These are phyloP conservation scores for Microctenopoma stevenorrisi DNA, from an alignment of 2,797 vertebrate species.

Conservation along the genomic window DNA sequence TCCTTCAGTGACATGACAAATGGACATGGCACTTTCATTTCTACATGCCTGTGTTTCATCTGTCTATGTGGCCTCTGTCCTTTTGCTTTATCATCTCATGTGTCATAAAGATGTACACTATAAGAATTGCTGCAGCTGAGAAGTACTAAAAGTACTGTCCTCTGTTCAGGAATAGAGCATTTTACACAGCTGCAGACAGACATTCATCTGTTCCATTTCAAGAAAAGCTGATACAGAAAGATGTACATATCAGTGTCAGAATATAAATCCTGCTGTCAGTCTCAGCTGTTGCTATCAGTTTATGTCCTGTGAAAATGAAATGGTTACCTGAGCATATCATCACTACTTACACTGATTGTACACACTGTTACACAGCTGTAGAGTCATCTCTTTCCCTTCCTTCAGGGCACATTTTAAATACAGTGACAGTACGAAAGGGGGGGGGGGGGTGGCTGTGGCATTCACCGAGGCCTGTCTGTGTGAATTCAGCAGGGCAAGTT, in stretches of 20 bases:
- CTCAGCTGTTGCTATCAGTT: constrained; percentile 80
- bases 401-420: constrained; percentile 49
- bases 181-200: constrained; percentile 69
- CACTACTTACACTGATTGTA: constrained; percentile 59
- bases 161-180: constrained; percentile 39
- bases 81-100: constrained; percentile 38
- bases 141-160: constrained; percentile 25
- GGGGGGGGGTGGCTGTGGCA: constrained; percentile 1
- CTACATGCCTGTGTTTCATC: constrained; percentile 34
- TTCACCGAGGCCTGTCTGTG: constrained; percentile 33
- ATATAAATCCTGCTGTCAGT: constrained; percentile 74
- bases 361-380: constrained; percentile 58
- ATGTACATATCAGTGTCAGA: constrained; percentile 75
- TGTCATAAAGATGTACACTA: constrained; percentile 36
- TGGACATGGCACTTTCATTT: constrained; percentile 35
- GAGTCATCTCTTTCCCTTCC: constrained; percentile 37
- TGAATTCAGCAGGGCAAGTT: neutral
- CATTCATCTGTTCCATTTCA: constrained; percentile 48
- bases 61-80: constrained; percentile 25
- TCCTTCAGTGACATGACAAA: constrained; percentile 49
- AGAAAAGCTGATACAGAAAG: constrained; percentile 67
- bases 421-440: constrained; percentile 40
- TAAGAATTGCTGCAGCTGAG: constrained; percentile 32
- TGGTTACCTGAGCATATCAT: constrained; percentile 73
- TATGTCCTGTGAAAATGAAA: constrained; percentile 69